A percentile compares a stretch with the other conserved stretches of the same genome.
phyloP scores from a whole-genome alignment of 1,140 invertebrate species.

The Macrosteles quadrilineatus region DNA sequence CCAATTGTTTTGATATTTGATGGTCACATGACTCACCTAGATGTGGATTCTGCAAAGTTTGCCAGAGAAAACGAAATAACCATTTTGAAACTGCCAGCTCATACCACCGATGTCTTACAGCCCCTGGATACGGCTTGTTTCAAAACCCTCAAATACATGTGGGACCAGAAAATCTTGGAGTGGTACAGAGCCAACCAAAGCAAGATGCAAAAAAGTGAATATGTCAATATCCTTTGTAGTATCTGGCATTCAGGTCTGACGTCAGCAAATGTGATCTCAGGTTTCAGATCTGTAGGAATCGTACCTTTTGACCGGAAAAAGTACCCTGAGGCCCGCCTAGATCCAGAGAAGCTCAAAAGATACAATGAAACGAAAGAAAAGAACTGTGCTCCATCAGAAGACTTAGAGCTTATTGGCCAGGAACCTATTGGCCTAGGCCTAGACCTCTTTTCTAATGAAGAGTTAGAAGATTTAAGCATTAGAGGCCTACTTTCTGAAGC shows the following conservation, averaged over 20 bases:
- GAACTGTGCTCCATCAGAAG: not conserved
- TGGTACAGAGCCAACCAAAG: slow-evolving; percentile 30
- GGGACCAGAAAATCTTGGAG: slow-evolving; percentile 24
- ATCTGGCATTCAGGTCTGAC: slow-evolving; percentile 25
- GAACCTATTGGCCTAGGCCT: no score
- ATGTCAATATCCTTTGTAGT: slow-evolving; percentile 22
- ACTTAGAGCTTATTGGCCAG: not conserved
- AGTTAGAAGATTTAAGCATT: no score
- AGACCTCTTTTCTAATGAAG: no score
- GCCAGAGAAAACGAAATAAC: slow-evolving; percentile 12
- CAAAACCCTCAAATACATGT: slow-evolving; percentile 16
- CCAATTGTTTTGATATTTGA: slow-evolving; percentile 29
- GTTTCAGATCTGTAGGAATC: slow-evolving; percentile 20
- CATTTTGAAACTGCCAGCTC: slow-evolving; percentile 29
- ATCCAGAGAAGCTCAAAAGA: slow-evolving; percentile 28
- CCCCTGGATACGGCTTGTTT: slow-evolving; percentile 31
- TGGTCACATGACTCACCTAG: slow-evolving; percentile 30
- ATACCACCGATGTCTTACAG: slow-evolving; percentile 31
- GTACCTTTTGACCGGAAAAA: no score
- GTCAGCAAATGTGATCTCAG: slow-evolving; percentile 14
- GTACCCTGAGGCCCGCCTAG: slow-evolving; percentile 25
- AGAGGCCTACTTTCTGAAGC: no score
- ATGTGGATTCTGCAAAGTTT: slow-evolving; percentile 18
- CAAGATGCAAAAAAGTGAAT: slow-evolving; percentile 22
- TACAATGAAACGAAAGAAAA: slow-evolving; percentile 1